Evolutionary conservation across 92 coral and sea anemone genomes (phyloP), one percentile per base, ranked within the genome.

Genomic region (Micromussa lordhowensis): DNA sequence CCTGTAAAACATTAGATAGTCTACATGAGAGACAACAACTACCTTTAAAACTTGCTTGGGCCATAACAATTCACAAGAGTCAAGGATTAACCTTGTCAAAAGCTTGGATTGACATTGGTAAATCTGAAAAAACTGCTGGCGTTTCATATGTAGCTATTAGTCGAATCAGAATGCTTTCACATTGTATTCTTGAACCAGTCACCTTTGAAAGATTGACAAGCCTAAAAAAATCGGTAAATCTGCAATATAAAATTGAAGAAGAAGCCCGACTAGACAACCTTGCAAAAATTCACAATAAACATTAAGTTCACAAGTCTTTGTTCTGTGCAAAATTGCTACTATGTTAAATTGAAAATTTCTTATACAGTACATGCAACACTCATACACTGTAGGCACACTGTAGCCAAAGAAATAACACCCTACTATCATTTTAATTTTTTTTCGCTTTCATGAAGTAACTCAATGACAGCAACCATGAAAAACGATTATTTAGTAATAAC

Each of bases 331-430:
- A 71, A 71, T 64, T 64, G 71, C 71, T 61, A 22, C 17, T 5
- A 17, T 17, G 22, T 61, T 61, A 24, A 22, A 17, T 61, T 5
- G 5, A 4, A 61, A n/a, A n/a, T n/a, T n/a, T n/a, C 38, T 35
- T 26, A 30, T n/a, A n/a, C n/a, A n/a, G n/a, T 74, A 34, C 78
- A 31, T 34, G 26, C 51, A 74, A 74, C 35, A 74, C 78, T n/a
- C n/a, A n/a, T n/a, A n/a, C n/a, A n/a, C 35, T 26, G 35, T 36
- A 74, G 55, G 78, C 78, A 74, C 16, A 74, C 78, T 74, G 19
- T 74, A 31, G 78, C 49, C 78, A 74, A 35, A 74, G 78, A 74
- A 72, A 72, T 72, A 72, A 72, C 77, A 74, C 78, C 78, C 78
- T 74, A 74, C 78, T 36, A 74, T 74, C 55, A 74, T 74, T 74